These are phyloP conservation scores for Ginglymostoma cirratum DNA, from an alignment of 2,113 vertebrate species.

Conservation along the genomic window DNA sequence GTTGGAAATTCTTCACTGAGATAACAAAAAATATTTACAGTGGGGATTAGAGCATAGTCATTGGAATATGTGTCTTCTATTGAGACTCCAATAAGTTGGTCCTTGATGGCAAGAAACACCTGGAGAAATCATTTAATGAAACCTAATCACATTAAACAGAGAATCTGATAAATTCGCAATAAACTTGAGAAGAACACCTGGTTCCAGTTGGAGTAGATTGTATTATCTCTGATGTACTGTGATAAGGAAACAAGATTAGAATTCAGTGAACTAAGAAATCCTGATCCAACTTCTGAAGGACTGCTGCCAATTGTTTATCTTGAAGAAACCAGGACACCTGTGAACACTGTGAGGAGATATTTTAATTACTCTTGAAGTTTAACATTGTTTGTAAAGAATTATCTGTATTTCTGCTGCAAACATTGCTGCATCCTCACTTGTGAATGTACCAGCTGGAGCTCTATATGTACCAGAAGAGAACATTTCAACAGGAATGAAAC, in stretches of 20 bases:
- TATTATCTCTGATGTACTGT: not conserved
- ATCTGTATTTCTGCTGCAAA: not conserved
- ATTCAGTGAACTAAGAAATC: not conserved
- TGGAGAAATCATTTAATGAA: not conserved
- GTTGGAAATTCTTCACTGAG: not conserved
- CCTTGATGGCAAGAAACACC: not conserved
- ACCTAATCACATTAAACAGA: not conserved
- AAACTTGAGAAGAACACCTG: constrained; percentile 20
- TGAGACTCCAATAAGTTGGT: not conserved
- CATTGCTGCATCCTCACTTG: not conserved
- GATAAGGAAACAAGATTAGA: not conserved
- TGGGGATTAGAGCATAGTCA: not conserved
- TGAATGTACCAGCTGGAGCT: not conserved
- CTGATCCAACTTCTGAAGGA: not conserved
- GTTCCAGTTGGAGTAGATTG: not conserved
- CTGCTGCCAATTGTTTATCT: not conserved
- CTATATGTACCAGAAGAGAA: not conserved
- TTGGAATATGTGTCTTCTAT: not conserved
- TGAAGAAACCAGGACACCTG: constrained; percentile 7
- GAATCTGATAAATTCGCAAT: constrained; percentile 27
- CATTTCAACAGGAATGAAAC: not conserved
- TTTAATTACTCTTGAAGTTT: not conserved
- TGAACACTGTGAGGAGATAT: not conserved
- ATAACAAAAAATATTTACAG: not conserved
- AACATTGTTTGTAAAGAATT: not conserved